A percentile compares a stretch with the other conserved stretches of the same genome.
These are phyloP conservation scores for Sepiola atlantica DNA, from an alignment of 2,888 invertebrate genomes.

Conservation along the genomic window DNA sequence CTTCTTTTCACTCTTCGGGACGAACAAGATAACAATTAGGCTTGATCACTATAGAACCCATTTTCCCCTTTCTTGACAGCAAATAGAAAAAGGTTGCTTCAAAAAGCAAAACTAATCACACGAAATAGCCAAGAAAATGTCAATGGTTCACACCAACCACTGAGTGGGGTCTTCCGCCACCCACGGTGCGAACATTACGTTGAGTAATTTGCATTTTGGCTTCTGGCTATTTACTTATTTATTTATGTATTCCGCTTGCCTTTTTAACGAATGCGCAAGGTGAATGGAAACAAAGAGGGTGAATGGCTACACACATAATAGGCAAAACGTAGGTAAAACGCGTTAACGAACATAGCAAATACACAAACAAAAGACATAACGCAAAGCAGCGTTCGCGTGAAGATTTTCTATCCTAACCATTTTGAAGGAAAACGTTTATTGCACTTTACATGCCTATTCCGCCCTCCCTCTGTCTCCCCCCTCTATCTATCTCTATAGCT, in stretches of 20 bases:
- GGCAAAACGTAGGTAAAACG: not conserved
- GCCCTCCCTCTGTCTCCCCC: not conserved
- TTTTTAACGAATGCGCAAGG: not conserved
- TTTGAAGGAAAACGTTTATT: not conserved
- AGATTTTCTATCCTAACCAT: not conserved
- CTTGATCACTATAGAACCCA: too few relatives aligned
- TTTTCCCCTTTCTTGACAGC: too few relatives aligned
- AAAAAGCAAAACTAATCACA: too few relatives aligned
- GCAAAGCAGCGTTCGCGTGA: not conserved
- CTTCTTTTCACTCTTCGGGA: too few relatives aligned
- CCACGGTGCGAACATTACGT: slow-evolving; percentile 14
- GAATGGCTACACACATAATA: not conserved
- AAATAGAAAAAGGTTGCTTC: too few relatives aligned
- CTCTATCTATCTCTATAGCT: not conserved
- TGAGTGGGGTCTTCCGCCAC: not conserved
- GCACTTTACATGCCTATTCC: not conserved
- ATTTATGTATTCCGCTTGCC: not conserved
- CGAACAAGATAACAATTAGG: too few relatives aligned
- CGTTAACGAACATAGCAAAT: not conserved
- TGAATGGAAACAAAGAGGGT: not conserved
- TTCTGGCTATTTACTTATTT: not conserved
- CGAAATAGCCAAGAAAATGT: not conserved
- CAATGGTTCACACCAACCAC: not conserved
- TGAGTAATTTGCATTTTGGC: not conserved
- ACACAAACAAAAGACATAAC: not conserved